Conservation (phyloP, 2,888 invertebrate species). For the Pachycephus smyrnensis region DNA sequence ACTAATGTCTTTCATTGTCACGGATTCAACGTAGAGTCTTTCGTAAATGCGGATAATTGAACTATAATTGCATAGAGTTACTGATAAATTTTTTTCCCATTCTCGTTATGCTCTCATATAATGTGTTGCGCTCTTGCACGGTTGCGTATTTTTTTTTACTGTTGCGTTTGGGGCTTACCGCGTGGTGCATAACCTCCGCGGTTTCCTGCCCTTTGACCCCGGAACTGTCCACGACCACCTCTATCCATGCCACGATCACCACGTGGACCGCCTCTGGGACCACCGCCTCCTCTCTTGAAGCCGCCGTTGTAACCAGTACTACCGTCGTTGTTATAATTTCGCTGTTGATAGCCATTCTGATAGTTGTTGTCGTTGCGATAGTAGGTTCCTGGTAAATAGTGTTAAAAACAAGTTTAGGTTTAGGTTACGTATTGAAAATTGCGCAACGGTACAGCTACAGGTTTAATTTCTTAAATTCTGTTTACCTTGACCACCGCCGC, state of each 20-base stretch:
- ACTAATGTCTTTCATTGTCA: not conserved
- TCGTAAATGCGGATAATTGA: slow-evolving; percentile 46
- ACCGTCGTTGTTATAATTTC: slow-evolving; percentile 56
- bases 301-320: slow-evolving; percentile 53
- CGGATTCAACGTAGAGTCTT: slow-evolving; percentile 40
- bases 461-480: slow-evolving; percentile 23
- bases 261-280: slow-evolving; percentile 45
- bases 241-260: slow-evolving; percentile 52
- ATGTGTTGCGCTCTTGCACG: slow-evolving; percentile 21
- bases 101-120: slow-evolving; percentile 28
- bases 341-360: slow-evolving; percentile 66
- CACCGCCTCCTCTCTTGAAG: slow-evolving; percentile 56
- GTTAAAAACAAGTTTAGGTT: slow-evolving; percentile 3
- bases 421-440: not conserved
- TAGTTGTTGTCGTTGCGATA: slow-evolving; percentile 64
- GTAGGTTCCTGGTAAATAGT: slow-evolving; percentile 48
- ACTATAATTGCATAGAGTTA: slow-evolving; percentile 39
- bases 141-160: slow-evolving; percentile 40
- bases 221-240: slow-evolving; percentile 57
- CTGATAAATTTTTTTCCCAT: slow-evolving; percentile 32
- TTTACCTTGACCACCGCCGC: slow-evolving; percentile 55
- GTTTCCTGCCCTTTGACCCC: slow-evolving; percentile 65
- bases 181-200: slow-evolving; percentile 59
- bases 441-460: not conserved
- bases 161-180: slow-evolving; percentile 57